phyloP scores from a whole-genome alignment of 1,140 invertebrate species.

The Diachasmimorpha longicaudata region DNA sequence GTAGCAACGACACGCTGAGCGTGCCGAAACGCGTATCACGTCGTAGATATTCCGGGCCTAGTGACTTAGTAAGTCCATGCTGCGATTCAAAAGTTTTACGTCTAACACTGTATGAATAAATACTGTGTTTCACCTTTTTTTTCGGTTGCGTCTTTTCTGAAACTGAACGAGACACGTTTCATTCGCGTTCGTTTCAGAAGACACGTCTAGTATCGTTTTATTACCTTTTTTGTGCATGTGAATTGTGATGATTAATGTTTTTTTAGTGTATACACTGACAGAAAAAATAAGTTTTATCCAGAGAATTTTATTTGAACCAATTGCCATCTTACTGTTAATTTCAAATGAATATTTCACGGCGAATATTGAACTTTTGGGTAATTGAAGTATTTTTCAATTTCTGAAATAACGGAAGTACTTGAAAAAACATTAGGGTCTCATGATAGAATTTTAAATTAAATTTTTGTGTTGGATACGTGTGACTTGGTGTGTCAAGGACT shows the following conservation, averaged over 20 bases:
- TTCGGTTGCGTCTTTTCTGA: not conserved
- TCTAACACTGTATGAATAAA: slow-evolving; percentile 28
- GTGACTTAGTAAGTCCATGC: slow-evolving; percentile 58
- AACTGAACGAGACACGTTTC: not conserved
- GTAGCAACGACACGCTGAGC: slow-evolving; percentile 55
- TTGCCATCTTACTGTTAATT: too few species aligned
- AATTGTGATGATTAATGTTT: not conserved
- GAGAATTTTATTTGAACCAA: too few species aligned
- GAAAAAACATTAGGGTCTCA: too few species aligned
- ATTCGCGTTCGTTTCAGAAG: not conserved
- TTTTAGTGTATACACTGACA: not conserved
- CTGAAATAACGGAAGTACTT: too few species aligned
- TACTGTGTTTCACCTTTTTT: slow-evolving; percentile 9
- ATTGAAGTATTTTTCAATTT: too few species aligned
- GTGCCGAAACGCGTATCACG: slow-evolving; percentile 47
- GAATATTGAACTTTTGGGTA: too few species aligned
- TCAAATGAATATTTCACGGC: too few species aligned
- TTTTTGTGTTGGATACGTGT: too few species aligned
- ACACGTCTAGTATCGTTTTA: not conserved
- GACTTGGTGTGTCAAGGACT: too few species aligned
- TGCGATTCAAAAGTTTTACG: slow-evolving; percentile 37
- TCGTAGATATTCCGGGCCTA: slow-evolving; percentile 58
- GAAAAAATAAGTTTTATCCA: too few species aligned
- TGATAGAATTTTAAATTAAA: too few species aligned
- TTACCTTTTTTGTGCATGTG: not conserved